Evolutionary conservation across 2,888 invertebrate species (phyloP).

Genomic region (Eupithecia tripunctaria): DNA sequence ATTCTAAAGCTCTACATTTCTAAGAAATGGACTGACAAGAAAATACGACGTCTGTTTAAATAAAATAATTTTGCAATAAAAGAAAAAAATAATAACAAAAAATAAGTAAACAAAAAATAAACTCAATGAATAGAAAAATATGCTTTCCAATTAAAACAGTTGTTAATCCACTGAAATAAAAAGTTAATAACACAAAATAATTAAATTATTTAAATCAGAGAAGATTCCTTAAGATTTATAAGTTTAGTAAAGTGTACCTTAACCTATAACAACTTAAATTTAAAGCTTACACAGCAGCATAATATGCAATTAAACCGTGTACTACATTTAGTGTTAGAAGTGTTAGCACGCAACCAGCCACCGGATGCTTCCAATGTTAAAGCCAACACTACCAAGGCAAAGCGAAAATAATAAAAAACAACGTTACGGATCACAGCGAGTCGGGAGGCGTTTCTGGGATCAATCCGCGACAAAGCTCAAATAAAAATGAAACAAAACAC

Average conservation of each 20-base stretch:
- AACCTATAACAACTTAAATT: constrained; percentile 41
- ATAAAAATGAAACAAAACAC: constrained; percentile 72
- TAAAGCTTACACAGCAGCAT: constrained; percentile 64
- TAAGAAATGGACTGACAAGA: not conserved
- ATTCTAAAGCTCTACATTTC: not conserved
- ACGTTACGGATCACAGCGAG: constrained; percentile 83
- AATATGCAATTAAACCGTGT: constrained; percentile 71
- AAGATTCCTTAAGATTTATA: constrained; percentile 28
- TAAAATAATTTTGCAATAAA: not conserved
- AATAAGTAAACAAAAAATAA: constrained; percentile 19
- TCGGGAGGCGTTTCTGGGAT: constrained; percentile 75
- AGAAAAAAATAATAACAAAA: not conserved
- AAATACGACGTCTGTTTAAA: not conserved
- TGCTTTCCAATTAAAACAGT: constrained; percentile 50
- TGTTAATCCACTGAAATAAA: constrained; percentile 57
- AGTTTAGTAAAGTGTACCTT: constrained; percentile 43
- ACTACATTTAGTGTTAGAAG: constrained; percentile 75
- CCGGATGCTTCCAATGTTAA: constrained; percentile 77
- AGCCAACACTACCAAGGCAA: constrained; percentile 83
- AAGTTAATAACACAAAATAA: constrained; percentile 40
- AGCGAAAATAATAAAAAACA: constrained; percentile 75
- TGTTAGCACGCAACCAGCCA: constrained; percentile 83
- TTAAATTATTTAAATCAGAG: constrained; percentile 33
- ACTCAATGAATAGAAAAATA: constrained; percentile 59
- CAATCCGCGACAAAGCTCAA: constrained; percentile 66